Base-by-base conservation (phyloP, 2,113 vertebrate genomes). In the Dissostichus mawsoni region DNA sequence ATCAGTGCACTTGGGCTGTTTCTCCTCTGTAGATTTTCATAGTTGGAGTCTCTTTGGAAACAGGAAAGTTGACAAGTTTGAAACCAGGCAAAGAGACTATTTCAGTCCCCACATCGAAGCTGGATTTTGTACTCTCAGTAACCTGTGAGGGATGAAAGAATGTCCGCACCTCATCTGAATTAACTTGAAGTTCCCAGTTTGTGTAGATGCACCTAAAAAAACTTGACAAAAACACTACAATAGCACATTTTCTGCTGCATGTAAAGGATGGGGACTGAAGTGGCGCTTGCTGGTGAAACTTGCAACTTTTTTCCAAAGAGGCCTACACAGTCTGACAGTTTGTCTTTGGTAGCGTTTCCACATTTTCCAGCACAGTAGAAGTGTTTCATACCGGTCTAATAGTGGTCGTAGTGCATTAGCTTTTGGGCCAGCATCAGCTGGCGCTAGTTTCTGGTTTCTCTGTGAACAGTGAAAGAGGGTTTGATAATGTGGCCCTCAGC, bases 381-480 rank as follows among this genome's bases (percentile, higher is more conserved):
- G 91, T 94, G 92, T 92, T 93, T 91, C 93, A 94, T 94, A 90
- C 93, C 92, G 93, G 92, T 93, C 91, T 93, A 92, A 91, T 96
- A 94, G 94, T 95, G 92, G 91, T 95, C 74, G 91, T 95, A 94
- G 94, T 95, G 94, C 91, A 92, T 94, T 95, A 95, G 94, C 93
- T 94, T 94, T 87, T 91, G 91, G 93, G 92, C 92, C 90, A 78
- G 93, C 84, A 89, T 82, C 89, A 91, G 65, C 92, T 90, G 91
- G 93, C 87, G 68, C 78, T 94, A 94, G 91, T 94, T 93, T 93
- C 92, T 92, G 91, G 85, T 93, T 92, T 92, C 90, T 95, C 91
- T 92, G 92, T 93, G 91, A 90, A 92, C 89, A 92, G 89, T 87
- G 89, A 92, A 88, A 88, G 90, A 90, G 90, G 91, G 92, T 85